Base-by-base conservation (phyloP, 2,888 invertebrate species). In the Nomada ruficornis region DNA sequence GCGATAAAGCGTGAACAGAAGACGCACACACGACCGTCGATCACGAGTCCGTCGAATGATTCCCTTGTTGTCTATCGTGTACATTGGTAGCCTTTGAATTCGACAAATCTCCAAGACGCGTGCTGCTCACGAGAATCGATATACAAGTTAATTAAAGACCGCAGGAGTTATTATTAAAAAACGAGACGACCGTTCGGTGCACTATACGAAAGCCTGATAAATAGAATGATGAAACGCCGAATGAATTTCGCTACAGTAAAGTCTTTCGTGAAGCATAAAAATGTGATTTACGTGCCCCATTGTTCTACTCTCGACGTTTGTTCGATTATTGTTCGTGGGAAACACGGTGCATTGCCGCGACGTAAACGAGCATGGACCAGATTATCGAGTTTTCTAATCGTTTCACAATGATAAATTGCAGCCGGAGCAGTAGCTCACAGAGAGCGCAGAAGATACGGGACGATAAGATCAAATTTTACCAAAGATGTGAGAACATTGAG, bases 11-110 rank as follows among this genome's bases (percentile, higher is more conserved):
- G 36, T 63, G 70, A 54, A 63, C 44, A 52, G 62, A 59, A 26
- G 64, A 47, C 64, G 54, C 75, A 50, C 65, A 60, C 59, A 57
- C 82, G 83, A 78, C 78, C 74, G 74, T 7, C 68, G 89, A 90
- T 90, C 90, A 90, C 90, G 90, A 90, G 90, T 74, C 44, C 76
- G 68, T 26, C 75, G 87, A 85, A 84, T 90, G 90, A 90, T 85
- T 76, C 81, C 63, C 74, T 76, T 69, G 77, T 80, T 75, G 72
- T 72, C 80, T 69, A 70, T 79, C 80, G 62, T 72, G 77, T 62
- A 71, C 77, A 55, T 54, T 70, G 54, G 75, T 50, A 78, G 74
- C 68, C 82, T 70, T 73, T 76, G 75, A 80, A 80, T 83, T 83
- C 75, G 80, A 60, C 50, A 77, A 83, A 84, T 80, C 83, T 55